Evolutionary conservation across 2,888 invertebrate genomes (phyloP).

Genomic region (Byasa hedistus): DNA sequence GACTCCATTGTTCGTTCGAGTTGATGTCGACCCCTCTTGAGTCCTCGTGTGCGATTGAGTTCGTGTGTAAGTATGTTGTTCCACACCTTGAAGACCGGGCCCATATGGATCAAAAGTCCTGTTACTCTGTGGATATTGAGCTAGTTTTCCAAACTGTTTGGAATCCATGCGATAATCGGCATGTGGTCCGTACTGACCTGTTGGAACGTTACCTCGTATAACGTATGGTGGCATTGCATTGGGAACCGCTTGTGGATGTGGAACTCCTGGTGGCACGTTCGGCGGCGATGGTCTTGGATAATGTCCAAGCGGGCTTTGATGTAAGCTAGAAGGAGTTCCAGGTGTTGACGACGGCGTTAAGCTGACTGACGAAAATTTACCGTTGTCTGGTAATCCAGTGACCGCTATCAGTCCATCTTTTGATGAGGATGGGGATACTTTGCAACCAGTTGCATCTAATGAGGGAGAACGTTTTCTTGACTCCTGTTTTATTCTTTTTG

Average conservation of each 20-base stretch:
- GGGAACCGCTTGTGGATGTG: constrained; percentile 80
- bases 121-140: constrained; percentile 70
- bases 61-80: constrained; percentile 73
- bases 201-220: constrained; percentile 75
- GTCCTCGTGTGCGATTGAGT: constrained; percentile 62
- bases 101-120: constrained; percentile 65
- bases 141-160: constrained; percentile 71
- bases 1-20: constrained; percentile 65
- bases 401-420: constrained; percentile 73
- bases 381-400: constrained; percentile 74
- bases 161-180: constrained; percentile 77
- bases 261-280: constrained; percentile 81
- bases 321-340: constrained; percentile 81
- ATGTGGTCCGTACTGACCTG: constrained; percentile 73
- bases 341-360: constrained; percentile 83
- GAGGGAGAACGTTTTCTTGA: constrained; percentile 80
- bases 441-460: constrained; percentile 66
- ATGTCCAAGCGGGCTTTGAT: constrained; percentile 82
- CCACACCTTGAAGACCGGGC: constrained; percentile 57
- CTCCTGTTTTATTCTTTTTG: constrained; percentile 78
- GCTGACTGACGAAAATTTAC: constrained; percentile 82
- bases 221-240: constrained; percentile 81
- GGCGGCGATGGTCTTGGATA: constrained; percentile 86
- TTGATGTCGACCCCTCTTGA: constrained; percentile 58
- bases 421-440: constrained; percentile 77